Percentiles rank a stretch among this genome's conserved stretches.
These are phyloP conservation scores for Chionomys nivalis DNA, from an alignment of 2,113 vertebrate species.

Conservation along the genomic window DNA sequence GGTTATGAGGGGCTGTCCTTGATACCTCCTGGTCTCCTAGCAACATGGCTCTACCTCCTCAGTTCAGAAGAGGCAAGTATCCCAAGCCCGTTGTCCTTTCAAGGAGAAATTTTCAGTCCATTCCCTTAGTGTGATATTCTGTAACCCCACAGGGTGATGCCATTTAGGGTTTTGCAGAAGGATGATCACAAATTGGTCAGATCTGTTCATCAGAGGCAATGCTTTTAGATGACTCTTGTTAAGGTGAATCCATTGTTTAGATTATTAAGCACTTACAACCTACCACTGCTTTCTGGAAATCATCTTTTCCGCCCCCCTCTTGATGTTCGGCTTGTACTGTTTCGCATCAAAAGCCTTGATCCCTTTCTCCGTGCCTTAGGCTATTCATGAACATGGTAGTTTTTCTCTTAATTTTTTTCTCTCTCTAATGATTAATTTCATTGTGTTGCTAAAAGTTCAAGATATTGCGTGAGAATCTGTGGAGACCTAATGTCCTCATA, in stretches of 20 bases:
- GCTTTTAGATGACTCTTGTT: not conserved
- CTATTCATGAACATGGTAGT: not conserved
- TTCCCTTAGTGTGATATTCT: conserved; percentile 4
- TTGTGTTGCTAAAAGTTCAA: conserved; percentile 24
- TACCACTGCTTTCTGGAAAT: not conserved
- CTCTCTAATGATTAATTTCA: not conserved
- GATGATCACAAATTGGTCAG: not conserved
- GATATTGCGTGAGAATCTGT: not conserved
- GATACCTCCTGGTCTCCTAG: conserved; percentile 47
- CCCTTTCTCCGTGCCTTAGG: not conserved
- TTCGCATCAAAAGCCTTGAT: not conserved
- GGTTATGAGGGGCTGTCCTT: not conserved
- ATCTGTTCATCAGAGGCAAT: not conserved
- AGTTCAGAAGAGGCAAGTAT: not conserved
- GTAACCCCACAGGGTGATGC: not conserved
- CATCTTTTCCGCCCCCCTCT: not conserved
- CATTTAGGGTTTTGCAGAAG: not conserved
- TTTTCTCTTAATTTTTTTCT: not conserved
- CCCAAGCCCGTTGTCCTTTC: not conserved
- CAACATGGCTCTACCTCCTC: not conserved
- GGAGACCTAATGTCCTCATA: not conserved
- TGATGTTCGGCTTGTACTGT: not conserved
- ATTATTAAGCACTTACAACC: not conserved
- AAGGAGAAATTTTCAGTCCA: conserved; percentile 12
- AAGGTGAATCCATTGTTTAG: not conserved